Evolutionary conservation across 53 echinoderm and acorn worm species (phyloP).

Genomic region (Echinometra lucunter): DNA sequence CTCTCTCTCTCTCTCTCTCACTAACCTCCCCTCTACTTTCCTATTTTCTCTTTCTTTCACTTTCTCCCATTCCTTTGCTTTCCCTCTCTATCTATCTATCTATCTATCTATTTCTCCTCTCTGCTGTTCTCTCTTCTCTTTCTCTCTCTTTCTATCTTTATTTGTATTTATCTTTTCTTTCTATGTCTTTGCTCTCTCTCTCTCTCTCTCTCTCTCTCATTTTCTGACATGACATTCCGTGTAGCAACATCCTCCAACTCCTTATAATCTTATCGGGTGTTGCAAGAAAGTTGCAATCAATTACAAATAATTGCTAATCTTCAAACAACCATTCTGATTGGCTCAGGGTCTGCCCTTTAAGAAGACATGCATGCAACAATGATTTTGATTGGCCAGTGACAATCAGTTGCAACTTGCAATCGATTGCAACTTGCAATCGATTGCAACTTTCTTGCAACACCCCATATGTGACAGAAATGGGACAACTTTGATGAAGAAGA

Average conservation of each 20-base stretch:
- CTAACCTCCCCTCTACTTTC: neutral
- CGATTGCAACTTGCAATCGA: too few relatives aligned
- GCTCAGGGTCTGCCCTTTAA: too few relatives aligned
- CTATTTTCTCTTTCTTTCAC: neutral
- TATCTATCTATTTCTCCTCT: neutral
- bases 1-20: neutral
- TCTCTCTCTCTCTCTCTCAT: constrained; percentile 1
- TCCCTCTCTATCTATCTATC: neutral
- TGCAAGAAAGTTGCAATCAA: too few relatives aligned
- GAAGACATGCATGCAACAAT: too few relatives aligned
- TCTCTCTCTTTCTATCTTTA: neutral
- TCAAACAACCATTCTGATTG: too few relatives aligned
- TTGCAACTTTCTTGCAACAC: too few relatives aligned
- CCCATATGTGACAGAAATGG: neutral
- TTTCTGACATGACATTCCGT: neutral
- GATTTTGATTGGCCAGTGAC: too few relatives aligned
- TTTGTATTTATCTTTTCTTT: neutral
- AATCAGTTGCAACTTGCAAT: too few relatives aligned
- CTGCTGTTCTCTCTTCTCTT: neutral
- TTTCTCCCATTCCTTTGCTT: neutral
- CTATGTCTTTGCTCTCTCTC: neutral
- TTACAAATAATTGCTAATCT: too few relatives aligned
- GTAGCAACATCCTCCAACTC: neutral
- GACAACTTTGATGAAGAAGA: neutral
- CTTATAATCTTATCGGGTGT: neutral